Percentiles rank a stretch among this genome's conserved stretches.
Conservation (phyloP, 2,888 invertebrate species). For the Nebria brevicollis region DNA sequence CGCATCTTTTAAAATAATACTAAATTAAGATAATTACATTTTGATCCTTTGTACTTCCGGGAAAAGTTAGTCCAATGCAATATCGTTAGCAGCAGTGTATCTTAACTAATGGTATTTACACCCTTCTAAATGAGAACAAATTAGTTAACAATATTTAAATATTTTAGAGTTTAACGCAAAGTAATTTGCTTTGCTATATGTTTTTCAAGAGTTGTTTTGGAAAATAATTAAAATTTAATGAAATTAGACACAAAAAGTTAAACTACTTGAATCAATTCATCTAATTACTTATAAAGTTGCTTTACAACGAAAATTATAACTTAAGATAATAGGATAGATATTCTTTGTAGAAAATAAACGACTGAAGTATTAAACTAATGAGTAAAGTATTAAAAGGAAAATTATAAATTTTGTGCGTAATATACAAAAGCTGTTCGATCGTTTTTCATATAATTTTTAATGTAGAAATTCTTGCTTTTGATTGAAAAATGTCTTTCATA, state of each 20-base stretch:
- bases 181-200: background rate
- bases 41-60: slow-evolving; percentile 40
- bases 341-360: background rate
- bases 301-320: background rate
- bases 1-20: slow-evolving; percentile 15
- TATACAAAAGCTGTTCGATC: too few species aligned
- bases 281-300: background rate
- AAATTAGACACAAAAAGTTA: slow-evolving; percentile 9
- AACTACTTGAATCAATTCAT: background rate
- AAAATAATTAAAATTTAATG: slow-evolving; percentile 39
- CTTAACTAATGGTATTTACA: background rate
- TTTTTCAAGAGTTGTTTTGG: background rate
- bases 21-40: slow-evolving; percentile 45
- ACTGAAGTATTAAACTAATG: background rate
- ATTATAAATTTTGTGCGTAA: too few species aligned
- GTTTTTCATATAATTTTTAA: too few species aligned
- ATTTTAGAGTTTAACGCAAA: background rate
- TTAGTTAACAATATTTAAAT: background rate
- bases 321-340: background rate
- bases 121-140: background rate
- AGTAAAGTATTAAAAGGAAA: too few species aligned
- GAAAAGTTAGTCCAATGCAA: slow-evolving; percentile 9
- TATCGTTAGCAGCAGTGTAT: slow-evolving; percentile 13
- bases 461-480: too few species aligned
- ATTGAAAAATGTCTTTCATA: too few species aligned